Conservation (phyloP, 1,140 invertebrate species). For the Ceratosolen solmsi region DNA sequence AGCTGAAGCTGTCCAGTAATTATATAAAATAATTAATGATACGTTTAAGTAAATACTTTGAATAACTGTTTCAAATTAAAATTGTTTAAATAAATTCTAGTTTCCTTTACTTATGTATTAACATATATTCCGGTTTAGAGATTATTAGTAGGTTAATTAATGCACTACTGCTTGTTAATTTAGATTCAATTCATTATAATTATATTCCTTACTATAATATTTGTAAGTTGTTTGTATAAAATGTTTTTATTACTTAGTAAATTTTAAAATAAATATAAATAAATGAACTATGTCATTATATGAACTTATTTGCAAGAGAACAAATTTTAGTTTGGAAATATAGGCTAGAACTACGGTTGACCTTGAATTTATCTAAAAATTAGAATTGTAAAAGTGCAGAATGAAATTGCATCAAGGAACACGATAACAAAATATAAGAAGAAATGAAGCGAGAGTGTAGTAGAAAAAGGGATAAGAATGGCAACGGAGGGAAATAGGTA, state of each 20-base stretch:
- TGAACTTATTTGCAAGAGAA: background rate
- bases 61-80: background rate
- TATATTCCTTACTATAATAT: background rate
- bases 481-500: slow-evolving; percentile 3
- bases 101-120: background rate
- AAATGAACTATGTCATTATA: background rate
- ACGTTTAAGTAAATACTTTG: background rate
- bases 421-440: too few species aligned
- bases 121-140: slow-evolving; percentile 16
- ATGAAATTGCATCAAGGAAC: too few species aligned
- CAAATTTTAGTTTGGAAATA: background rate
- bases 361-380: background rate
- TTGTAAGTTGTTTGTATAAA: background rate
- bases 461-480: background rate
- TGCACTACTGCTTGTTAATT: background rate
- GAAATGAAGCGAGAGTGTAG: background rate
- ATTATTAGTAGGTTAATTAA: background rate
- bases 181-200: background rate
- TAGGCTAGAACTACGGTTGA: background rate
- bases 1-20: background rate
- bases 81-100: slow-evolving; percentile 12
- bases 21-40: slow-evolving; percentile 12
- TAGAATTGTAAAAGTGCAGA: slow-evolving; percentile 1
- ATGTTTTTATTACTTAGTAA: background rate
- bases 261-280: background rate